Conservation (phyloP, 2,113 vertebrate genomes). For the Actinemys pallida region DNA sequence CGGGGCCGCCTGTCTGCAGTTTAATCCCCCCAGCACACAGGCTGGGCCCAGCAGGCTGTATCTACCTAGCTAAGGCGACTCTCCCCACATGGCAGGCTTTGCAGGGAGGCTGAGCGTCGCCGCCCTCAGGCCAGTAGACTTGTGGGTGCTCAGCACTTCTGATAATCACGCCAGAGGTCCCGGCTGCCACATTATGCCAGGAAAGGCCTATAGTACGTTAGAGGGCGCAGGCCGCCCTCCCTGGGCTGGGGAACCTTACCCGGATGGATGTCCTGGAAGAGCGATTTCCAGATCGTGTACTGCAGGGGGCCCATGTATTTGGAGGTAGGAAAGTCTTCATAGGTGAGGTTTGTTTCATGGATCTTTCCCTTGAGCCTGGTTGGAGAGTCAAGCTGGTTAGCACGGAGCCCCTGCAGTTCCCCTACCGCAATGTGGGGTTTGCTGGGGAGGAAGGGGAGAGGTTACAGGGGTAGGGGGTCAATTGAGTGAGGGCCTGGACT, state of each 20-base stretch:
- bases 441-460: neutral
- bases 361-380: slow-evolving; percentile 96
- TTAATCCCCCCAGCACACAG: neutral
- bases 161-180: neutral
- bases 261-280: slow-evolving; percentile 96
- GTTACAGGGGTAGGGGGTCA: neutral
- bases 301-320: slow-evolving; percentile 98
- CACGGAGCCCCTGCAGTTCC: neutral
- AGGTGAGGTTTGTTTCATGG: slow-evolving; percentile 96
- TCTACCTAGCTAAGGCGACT: neutral
- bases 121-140: neutral
- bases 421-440: neutral
- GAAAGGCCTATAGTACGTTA: neutral
- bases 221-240: neutral
- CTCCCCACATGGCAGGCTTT: neutral
- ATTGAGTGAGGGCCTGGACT: neutral
- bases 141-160: neutral
- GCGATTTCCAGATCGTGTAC: slow-evolving; percentile 98
- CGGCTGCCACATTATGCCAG: too few relatives aligned
- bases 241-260: slow-evolving; percentile 78
- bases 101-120: neutral
- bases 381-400: neutral
- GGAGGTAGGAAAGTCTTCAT: slow-evolving; percentile 97
- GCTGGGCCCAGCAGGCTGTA: neutral
- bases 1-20: neutral